These are phyloP conservation scores for Eucidaris tribuloides DNA, from an alignment of 35 echinoderm and acorn worm species.

Conservation along the genomic window DNA sequence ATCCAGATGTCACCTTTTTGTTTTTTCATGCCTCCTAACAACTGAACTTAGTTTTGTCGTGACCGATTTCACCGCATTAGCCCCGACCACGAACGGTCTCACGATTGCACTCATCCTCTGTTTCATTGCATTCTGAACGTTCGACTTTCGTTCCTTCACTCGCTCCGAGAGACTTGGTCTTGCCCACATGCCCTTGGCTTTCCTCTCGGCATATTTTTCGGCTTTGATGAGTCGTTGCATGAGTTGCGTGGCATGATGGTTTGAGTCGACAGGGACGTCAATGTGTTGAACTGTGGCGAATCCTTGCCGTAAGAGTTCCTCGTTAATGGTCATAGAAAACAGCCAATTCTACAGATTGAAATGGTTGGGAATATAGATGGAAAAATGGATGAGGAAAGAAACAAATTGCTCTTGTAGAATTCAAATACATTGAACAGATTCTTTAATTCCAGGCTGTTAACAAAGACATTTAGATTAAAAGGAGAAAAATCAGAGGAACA, in stretches of 20 bases:
- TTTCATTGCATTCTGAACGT: neutral
- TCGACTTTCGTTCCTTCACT: neutral
- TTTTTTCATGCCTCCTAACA: neutral
- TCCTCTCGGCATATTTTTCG: neutral
- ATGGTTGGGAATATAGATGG: too few relatives aligned
- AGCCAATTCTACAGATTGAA: neutral
- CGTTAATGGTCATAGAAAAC: neutral
- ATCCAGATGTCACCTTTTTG: too few relatives aligned
- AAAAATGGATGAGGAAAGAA: too few relatives aligned
- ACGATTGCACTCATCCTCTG: neutral
- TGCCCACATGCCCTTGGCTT: constrained; percentile 14
- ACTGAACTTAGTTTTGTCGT: neutral
- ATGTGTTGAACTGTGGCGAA: neutral
- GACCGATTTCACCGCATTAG: neutral
- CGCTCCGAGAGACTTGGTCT: neutral
- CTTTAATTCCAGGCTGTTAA: too few relatives aligned
- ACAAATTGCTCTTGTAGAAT: too few relatives aligned
- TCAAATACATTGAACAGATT: too few relatives aligned
- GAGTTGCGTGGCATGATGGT: neutral
- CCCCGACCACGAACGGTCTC: neutral
- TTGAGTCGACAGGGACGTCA: neutral
- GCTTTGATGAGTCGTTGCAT: constrained; percentile 12
- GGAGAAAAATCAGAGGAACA: too few relatives aligned
- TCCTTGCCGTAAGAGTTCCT: neutral
- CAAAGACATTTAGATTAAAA: too few relatives aligned